Conservation (phyloP, 37 sponge, comb jelly and placozoan genomes). For the Theonella swinhoei region DNA sequence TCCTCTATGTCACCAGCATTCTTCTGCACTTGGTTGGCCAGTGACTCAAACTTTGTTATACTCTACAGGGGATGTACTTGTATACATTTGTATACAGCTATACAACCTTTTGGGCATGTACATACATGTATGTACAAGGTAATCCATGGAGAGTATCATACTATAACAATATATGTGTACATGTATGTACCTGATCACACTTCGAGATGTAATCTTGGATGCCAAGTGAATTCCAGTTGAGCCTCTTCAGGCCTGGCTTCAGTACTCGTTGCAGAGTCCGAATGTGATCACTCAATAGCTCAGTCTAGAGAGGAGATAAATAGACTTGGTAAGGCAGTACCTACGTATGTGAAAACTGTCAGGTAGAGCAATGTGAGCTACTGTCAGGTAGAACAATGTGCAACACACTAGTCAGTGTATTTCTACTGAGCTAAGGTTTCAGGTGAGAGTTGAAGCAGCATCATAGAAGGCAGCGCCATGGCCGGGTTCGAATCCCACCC, state of each 20-base stretch:
- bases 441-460: no score
- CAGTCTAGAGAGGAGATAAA: slow-evolving; percentile 40
- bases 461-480: no score
- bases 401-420: no score
- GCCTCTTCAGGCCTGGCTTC: slow-evolving; percentile 92
- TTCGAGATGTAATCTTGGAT: slow-evolving; percentile 94
- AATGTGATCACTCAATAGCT: slow-evolving; percentile 89
- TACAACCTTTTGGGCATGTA: no score
- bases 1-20: slow-evolving; percentile 97
- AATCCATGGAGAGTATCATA: no score
- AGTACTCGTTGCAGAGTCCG: slow-evolving; percentile 81
- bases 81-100: not conserved
- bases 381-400: no score
- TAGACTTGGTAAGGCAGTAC: not conserved
- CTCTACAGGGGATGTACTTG: slow-evolving; percentile 35
- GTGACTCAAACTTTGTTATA: slow-evolving; percentile 95
- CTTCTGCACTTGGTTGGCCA: slow-evolving; percentile 95
- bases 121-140: no score
- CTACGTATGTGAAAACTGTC: slow-evolving; percentile 11
- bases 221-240: slow-evolving; percentile 99
- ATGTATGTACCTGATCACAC: slow-evolving; percentile 74
- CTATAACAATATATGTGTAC: no score
- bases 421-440: no score
- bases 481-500: no score
- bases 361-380: not conserved